These are phyloP conservation scores for Heliothis subflexa DNA, from an alignment of 1,140 invertebrate genomes.

Conservation along the genomic window DNA sequence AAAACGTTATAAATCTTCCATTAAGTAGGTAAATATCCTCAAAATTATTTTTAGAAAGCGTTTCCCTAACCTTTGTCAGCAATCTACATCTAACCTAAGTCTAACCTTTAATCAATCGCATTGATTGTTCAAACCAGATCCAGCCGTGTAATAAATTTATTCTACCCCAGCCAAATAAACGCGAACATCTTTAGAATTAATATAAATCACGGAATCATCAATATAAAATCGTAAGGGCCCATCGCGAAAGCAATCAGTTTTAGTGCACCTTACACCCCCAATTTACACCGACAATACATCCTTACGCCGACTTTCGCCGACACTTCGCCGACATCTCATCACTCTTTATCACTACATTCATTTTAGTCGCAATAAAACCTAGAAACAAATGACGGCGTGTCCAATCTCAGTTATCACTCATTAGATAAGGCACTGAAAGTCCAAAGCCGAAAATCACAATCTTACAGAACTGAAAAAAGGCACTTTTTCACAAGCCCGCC, in stretches of 20 bases:
- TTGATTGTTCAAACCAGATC: background rate
- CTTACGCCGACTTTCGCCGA: conserved; percentile 28
- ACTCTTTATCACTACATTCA: conserved; percentile 40
- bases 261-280: conserved; percentile 39
- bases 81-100: too few relatives aligned
- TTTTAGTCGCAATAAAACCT: conserved; percentile 44
- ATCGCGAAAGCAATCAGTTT: conserved; percentile 41
- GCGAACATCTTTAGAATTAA: conserved; percentile 13
- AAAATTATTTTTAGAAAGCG: too few relatives aligned
- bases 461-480: conserved; percentile 27
- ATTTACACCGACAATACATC: conserved; percentile 43
- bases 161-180: background rate
- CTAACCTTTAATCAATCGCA: too few relatives aligned
- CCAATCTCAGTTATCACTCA: conserved; percentile 47
- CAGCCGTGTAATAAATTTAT: background rate
- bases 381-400: conserved; percentile 37
- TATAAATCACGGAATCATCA: conserved; percentile 28
- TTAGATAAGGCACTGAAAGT: conserved; percentile 42
- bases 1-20: background rate
- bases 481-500: conserved; percentile 40
- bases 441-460: conserved; percentile 43
- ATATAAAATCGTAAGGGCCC: conserved; percentile 26
- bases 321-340: conserved; percentile 27
- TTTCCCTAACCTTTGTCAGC: too few relatives aligned
- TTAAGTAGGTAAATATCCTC: too few relatives aligned